These are phyloP conservation scores for Coleophora deauratella DNA, from an alignment of 2,888 invertebrate species.

Conservation along the genomic window DNA sequence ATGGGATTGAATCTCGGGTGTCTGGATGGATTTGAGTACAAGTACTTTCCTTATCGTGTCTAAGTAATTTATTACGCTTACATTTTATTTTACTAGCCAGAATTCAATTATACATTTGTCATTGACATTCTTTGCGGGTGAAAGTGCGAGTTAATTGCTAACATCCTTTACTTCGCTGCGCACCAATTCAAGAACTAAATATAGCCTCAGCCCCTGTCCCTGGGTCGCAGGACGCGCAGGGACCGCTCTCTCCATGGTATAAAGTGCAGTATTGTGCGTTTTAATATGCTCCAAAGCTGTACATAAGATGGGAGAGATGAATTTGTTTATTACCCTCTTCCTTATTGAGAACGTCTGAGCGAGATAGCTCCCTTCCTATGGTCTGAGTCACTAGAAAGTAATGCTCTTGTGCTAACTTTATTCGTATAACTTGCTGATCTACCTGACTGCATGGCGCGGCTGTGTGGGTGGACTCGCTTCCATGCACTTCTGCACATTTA, in stretches of 20 bases:
- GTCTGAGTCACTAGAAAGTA: slow-evolving; percentile 73
- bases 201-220: slow-evolving; percentile 50
- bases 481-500: slow-evolving; percentile 17
- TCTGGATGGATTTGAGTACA: slow-evolving; percentile 1
- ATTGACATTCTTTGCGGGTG: slow-evolving; percentile 36
- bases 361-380: slow-evolving; percentile 64
- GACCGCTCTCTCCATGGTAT: slow-evolving; percentile 48
- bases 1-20: slow-evolving; percentile 6
- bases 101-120: slow-evolving; percentile 24
- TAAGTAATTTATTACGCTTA: background rate
- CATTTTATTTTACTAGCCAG: slow-evolving; percentile 6
- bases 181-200: slow-evolving; percentile 68
- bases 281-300: slow-evolving; percentile 63
- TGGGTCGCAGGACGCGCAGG: slow-evolving; percentile 30
- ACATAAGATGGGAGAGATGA: slow-evolving; percentile 71
- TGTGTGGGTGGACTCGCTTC: slow-evolving; percentile 41
- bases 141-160: slow-evolving; percentile 66
- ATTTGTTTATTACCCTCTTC: slow-evolving; percentile 74
- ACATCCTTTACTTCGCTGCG: slow-evolving; percentile 68
- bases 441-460: slow-evolving; percentile 28
- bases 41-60: background rate
- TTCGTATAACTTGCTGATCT: slow-evolving; percentile 48
- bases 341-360: slow-evolving; percentile 72
- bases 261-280: slow-evolving; percentile 72
- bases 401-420: slow-evolving; percentile 64